Percentiles rank a stretch among this genome's conserved stretches.
Conservation (phyloP, 2,113 vertebrate species). For the Potamarius usumacintae region DNA sequence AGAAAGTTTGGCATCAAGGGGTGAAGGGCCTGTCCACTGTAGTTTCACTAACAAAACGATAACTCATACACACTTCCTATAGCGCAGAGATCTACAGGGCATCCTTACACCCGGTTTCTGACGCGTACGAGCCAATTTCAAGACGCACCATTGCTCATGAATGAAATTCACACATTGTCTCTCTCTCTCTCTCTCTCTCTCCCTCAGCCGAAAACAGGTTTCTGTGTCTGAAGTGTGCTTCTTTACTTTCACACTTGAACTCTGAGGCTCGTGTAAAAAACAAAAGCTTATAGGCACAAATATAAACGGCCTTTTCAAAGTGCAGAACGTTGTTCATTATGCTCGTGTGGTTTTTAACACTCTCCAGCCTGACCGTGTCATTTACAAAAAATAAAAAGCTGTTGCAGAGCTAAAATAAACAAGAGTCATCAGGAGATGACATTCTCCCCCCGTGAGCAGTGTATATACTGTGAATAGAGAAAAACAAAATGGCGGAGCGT, state of each 20-base stretch:
- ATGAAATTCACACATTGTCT: not conserved
- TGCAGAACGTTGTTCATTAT: not conserved
- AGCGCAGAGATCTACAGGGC: no score
- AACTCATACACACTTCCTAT: not conserved
- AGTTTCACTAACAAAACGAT: slow-evolving; percentile 14
- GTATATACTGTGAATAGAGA: no score
- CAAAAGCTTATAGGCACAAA: not conserved
- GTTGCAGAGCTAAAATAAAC: not conserved
- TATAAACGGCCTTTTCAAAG: not conserved
- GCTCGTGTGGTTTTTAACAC: not conserved
- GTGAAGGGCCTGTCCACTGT: not conserved
- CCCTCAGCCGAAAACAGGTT: not conserved
- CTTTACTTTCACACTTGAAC: not conserved
- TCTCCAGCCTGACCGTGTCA: not conserved
- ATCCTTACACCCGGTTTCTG: not conserved
- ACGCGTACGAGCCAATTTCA: not conserved
- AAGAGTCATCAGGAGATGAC: not conserved
- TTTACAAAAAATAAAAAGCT: not conserved
- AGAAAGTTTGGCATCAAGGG: not conserved
- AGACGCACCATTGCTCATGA: not conserved
- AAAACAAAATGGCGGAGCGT: no score
- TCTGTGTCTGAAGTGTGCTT: not conserved
- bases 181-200: not conserved
- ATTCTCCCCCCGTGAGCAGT: no score
- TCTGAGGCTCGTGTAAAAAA: not conserved